Conservation (phyloP, 1,140 invertebrate genomes). For the Hypothenemus hampei region DNA sequence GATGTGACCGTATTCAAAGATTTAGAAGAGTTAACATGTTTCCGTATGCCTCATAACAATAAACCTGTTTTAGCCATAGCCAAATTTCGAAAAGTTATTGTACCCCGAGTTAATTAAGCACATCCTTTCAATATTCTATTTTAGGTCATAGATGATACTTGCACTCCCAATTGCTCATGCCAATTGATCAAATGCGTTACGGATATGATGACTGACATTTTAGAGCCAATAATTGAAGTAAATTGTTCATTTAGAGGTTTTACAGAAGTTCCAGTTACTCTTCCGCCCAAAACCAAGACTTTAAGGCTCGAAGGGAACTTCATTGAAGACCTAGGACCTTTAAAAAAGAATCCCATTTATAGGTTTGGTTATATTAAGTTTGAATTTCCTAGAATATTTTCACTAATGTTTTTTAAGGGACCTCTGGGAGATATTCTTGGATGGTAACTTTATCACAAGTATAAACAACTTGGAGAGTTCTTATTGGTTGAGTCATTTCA, state of each 20-base stretch:
- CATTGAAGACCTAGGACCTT: constrained; percentile 41
- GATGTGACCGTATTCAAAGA: constrained; percentile 48
- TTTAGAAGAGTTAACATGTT: constrained; percentile 50
- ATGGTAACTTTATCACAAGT: constrained; percentile 66
- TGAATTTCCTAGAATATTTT: not conserved
- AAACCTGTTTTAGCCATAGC: constrained; percentile 49
- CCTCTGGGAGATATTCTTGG: constrained; percentile 68
- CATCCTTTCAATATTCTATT: too few species aligned
- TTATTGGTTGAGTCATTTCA: constrained; percentile 69
- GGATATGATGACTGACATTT: constrained; percentile 40
- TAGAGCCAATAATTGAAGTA: constrained; percentile 50
- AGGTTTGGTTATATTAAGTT: constrained; percentile 27
- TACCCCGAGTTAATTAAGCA: not conserved
- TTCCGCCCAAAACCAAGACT: constrained; percentile 55
- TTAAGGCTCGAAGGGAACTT: constrained; percentile 52
- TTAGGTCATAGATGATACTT: constrained; percentile 36
- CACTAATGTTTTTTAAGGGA: constrained; percentile 6
- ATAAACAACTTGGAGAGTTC: constrained; percentile 69
- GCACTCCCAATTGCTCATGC: constrained; percentile 41
- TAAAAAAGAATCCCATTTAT: constrained; percentile 63
- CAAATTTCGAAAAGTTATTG: constrained; percentile 53
- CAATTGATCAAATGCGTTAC: constrained; percentile 47
- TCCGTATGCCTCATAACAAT: constrained; percentile 24
- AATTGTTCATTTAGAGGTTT: constrained; percentile 53
- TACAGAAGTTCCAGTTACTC: constrained; percentile 48